These are phyloP conservation scores for Autographa gamma DNA, from an alignment of 2,888 invertebrate species.

Conservation along the genomic window DNA sequence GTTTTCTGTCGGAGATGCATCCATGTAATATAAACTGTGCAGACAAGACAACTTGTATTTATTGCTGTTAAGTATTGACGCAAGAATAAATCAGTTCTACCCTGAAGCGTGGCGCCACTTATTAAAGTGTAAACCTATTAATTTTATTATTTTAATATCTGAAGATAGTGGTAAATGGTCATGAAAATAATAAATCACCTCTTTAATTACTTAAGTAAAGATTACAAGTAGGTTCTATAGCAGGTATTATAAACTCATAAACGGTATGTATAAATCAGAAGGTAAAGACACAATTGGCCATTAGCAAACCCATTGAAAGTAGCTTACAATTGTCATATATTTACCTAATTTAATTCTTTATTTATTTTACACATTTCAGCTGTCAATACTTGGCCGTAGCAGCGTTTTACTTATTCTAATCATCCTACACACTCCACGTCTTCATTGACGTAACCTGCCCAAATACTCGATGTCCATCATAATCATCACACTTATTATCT, in stretches of 20 bases:
- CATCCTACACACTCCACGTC: not conserved
- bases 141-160: slow-evolving; percentile 8
- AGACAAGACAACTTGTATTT: slow-evolving; percentile 23
- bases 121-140: not conserved
- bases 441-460: slow-evolving; percentile 1
- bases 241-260: too few species aligned
- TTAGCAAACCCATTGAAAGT: too few species aligned
- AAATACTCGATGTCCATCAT: not conserved
- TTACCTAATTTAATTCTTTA: not conserved
- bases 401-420: not conserved
- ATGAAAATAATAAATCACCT: not conserved
- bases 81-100: slow-evolving; percentile 20
- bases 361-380: too few species aligned
- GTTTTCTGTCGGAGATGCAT: slow-evolving; percentile 29
- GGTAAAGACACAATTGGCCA: too few species aligned
- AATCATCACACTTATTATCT: slow-evolving; percentile 18
- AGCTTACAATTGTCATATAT: too few species aligned
- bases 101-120: slow-evolving; percentile 8
- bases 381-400: not conserved
- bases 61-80: slow-evolving; percentile 20
- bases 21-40: not conserved
- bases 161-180: not conserved
- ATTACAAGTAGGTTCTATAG: too few species aligned
- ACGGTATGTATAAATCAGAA: too few species aligned
- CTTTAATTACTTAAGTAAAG: too few species aligned